Evolutionary conservation across 2,888 invertebrate genomes (phyloP).

Genomic region (Torymus auratus): DNA sequence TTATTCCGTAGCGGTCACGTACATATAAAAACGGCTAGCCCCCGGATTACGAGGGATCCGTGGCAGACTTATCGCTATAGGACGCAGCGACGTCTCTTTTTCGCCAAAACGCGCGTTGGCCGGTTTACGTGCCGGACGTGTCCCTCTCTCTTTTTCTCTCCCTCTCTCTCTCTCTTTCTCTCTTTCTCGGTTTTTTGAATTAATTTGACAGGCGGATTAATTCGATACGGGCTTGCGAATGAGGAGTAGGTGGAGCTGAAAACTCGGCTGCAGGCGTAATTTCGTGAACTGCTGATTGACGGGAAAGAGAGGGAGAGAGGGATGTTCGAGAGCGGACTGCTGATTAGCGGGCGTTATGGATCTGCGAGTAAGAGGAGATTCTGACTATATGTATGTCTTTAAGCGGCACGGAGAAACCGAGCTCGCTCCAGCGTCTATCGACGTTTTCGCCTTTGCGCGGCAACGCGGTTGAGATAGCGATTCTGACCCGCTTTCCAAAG

Average conservation of each 20-base stretch:
- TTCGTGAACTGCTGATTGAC: constrained; percentile 23
- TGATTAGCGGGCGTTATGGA: not conserved
- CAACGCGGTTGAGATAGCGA: not conserved
- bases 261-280: not conserved
- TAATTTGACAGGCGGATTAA: too few relatives aligned
- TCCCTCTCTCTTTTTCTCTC: too few relatives aligned
- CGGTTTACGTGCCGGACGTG: too few relatives aligned
- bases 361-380: not conserved
- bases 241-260: too few relatives aligned
- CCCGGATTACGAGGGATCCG: too few relatives aligned
- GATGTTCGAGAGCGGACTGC: not conserved
- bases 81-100: too few relatives aligned
- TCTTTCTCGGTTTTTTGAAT: too few relatives aligned
- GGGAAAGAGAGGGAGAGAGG: not conserved
- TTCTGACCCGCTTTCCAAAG: not conserved
- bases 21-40: too few relatives aligned
- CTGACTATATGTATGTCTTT: not conserved
- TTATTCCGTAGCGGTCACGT: not conserved
- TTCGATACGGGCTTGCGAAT: too few relatives aligned
- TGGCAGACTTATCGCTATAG: too few relatives aligned
- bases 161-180: too few relatives aligned
- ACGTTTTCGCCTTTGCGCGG: constrained; percentile 35
- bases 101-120: too few relatives aligned
- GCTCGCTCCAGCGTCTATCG: constrained; percentile 16
- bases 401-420: not conserved